Evolutionary conservation across 2,888 invertebrate genomes (phyloP).

Genomic region (Platyscelio sp.): DNA sequence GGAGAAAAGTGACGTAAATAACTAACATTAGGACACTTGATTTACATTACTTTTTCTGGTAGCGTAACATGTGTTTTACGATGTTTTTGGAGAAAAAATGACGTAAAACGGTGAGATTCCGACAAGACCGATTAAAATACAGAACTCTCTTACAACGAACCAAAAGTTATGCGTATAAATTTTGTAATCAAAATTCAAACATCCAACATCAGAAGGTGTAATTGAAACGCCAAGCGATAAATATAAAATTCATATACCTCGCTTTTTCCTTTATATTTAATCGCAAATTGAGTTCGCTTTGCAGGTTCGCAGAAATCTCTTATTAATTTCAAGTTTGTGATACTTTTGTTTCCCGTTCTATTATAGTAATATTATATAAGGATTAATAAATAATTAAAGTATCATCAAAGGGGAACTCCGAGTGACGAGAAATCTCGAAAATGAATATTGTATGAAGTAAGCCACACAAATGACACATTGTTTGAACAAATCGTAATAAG

Average conservation of each 20-base stretch:
- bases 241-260: too few species aligned
- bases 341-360: too few species aligned
- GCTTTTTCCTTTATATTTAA: too few species aligned
- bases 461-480: constrained; percentile 27
- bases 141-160: too few species aligned
- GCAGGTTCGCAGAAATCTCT: too few species aligned
- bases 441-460: constrained; percentile 32
- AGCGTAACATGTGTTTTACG: constrained; percentile 30
- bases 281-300: too few species aligned
- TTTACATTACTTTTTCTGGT: constrained; percentile 29
- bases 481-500: constrained; percentile 47
- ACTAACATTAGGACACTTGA: constrained; percentile 37
- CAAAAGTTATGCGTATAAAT: too few species aligned
- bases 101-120: background rate
- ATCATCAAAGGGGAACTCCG: constrained; percentile 5
- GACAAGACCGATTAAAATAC: background rate
- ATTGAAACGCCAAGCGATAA: too few species aligned
- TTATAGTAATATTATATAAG: too few species aligned
- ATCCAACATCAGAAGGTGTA: too few species aligned
- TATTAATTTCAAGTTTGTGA: too few species aligned
- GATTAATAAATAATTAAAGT: background rate
- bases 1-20: constrained; percentile 45
- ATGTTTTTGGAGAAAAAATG: constrained; percentile 1
- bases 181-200: too few species aligned
- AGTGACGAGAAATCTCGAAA: constrained; percentile 31